Evolutionary conservation across 2,797 vertebrate genomes (phyloP).

Genomic region (Cheirogaleus major): DNA sequence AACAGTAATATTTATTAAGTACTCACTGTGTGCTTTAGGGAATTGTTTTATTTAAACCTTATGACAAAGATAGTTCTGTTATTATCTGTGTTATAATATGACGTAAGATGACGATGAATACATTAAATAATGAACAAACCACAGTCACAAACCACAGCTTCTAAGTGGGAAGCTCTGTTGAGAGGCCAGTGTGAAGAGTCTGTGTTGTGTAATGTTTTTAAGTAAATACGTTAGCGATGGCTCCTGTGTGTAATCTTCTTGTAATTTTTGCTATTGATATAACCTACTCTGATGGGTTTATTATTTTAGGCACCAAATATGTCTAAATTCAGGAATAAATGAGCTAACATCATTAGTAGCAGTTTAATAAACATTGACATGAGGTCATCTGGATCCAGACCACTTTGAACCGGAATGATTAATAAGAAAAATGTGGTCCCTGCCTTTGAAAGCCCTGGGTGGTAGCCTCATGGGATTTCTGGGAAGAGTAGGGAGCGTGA

Average conservation of each 20-base stretch:
- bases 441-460: background rate
- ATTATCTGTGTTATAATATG: background rate
- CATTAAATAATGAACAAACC: background rate
- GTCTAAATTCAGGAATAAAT: background rate
- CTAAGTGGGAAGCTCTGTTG: fast-evolving
- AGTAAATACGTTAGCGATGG: background rate
- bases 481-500: background rate
- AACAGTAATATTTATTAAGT: background rate
- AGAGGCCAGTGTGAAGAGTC: background rate
- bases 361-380: background rate
- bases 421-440: background rate
- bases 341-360: background rate
- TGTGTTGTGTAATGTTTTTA: background rate
- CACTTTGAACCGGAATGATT: background rate
- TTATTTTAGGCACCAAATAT: background rate
- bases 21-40: background rate
- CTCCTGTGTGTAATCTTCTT: background rate
- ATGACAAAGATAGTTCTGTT: background rate
- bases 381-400: background rate
- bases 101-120: background rate
- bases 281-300: background rate
- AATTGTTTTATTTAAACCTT: background rate
- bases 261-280: background rate
- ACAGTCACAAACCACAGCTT: background rate
- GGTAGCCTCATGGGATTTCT: background rate